Conservation (phyloP, 2,888 invertebrate genomes). For the Eristalis arbustorum region DNA sequence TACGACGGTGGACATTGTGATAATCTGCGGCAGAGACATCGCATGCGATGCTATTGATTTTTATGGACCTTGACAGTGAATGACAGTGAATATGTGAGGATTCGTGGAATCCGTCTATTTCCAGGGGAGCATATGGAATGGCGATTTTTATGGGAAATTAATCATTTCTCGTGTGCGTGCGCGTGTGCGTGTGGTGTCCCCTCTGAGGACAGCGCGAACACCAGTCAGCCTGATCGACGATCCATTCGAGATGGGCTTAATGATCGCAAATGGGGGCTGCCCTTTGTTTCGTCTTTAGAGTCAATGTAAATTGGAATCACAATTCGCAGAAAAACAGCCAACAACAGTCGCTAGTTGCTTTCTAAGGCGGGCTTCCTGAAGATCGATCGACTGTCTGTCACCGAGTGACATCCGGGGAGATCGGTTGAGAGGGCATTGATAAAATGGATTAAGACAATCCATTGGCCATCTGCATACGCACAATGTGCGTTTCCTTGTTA, state of each 20-base stretch:
- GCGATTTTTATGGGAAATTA: conserved; percentile 18
- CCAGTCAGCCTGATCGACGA: not conserved
- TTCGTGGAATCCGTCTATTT: conserved; percentile 25
- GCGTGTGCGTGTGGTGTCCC: no score
- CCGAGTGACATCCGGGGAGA: not conserved
- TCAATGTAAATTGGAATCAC: not conserved
- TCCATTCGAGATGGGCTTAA: not conserved
- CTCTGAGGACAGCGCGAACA: not conserved
- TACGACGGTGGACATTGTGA: conserved; percentile 22
- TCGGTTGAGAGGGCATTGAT: not conserved
- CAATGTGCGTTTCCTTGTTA: conserved; percentile 8
- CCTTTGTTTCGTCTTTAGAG: not conserved
- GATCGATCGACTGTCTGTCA: not conserved
- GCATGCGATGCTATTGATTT: conserved; percentile 52
- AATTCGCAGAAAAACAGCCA: not conserved
- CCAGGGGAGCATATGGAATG: conserved; percentile 6
- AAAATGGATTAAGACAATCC: conserved; percentile 5
- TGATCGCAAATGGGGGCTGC: not conserved
- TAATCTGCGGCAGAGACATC: conserved; percentile 32
- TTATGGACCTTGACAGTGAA: conserved; percentile 67
- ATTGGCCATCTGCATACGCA: conserved; percentile 34
- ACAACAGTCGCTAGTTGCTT: not conserved
- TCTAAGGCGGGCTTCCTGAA: not conserved
- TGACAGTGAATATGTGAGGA: conserved; percentile 42
- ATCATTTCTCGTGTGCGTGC: no score